Percentiles rank a stretch among this genome's conserved stretches.
Evolutionary conservation across 2,113 vertebrate species (phyloP).

Genomic region (Calidris pygmaea): DNA sequence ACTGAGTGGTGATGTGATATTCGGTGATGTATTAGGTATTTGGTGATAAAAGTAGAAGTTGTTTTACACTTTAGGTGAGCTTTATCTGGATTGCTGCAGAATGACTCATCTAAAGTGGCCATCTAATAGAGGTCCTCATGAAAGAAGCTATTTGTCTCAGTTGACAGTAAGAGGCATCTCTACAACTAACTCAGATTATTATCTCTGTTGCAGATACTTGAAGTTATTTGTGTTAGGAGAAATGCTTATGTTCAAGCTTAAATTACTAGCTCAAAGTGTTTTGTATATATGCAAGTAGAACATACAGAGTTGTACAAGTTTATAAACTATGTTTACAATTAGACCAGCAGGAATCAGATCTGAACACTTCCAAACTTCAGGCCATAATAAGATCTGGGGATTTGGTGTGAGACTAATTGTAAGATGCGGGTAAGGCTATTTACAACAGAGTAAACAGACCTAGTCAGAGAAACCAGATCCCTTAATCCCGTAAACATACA

Average conservation of each 20-base stretch:
- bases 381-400: not conserved
- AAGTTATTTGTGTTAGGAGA: not conserved
- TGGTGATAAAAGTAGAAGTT: not conserved
- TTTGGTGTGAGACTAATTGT: not conserved
- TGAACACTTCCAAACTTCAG: not conserved
- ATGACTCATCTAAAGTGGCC: not conserved
- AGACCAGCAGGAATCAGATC: accelerated
- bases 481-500: conserved; percentile 26
- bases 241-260: not conserved
- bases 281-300: not conserved
- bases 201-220: not conserved
- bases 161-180: not conserved
- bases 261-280: not conserved
- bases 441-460: conserved; percentile 36
- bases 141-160: not conserved
- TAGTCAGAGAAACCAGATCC: conserved; percentile 8
- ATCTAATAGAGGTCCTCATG: not conserved
- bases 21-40: not conserved
- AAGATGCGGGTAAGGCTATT: conserved; percentile 31
- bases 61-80: not conserved
- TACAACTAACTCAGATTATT: not conserved
- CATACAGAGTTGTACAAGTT: not conserved
- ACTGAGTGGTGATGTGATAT: not conserved
- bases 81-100: not conserved
- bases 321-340: not conserved